Percentiles rank a stretch among this genome's conserved stretches.
Conservation (phyloP, 1,140 invertebrate species). For the Marisa cornuarietis region DNA sequence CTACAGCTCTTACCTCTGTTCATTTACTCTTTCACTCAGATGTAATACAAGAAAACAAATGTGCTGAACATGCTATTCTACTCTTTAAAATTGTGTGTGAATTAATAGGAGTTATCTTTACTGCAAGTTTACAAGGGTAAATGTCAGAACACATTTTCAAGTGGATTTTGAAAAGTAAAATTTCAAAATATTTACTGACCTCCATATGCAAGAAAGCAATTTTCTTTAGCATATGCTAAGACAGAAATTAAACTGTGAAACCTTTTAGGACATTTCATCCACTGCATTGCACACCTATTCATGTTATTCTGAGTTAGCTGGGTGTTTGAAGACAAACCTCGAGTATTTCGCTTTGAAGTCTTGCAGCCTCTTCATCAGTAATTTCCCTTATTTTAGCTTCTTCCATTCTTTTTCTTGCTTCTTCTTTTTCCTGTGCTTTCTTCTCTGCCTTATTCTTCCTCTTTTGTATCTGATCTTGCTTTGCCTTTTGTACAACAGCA, state of each 20-base stretch:
- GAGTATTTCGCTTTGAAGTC: constrained; percentile 84
- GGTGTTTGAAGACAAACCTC: constrained; percentile 31
- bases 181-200: background rate
- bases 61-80: too few species aligned
- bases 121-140: too few species aligned
- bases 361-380: constrained; percentile 90
- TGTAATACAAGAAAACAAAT: too few species aligned
- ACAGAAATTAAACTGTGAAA: background rate
- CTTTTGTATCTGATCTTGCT: constrained; percentile 65
- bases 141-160: too few species aligned
- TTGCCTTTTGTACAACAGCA: constrained; percentile 53
- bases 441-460: constrained; percentile 68
- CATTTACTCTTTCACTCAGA: too few species aligned
- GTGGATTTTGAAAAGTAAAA: background rate
- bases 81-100: too few species aligned
- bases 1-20: too few species aligned
- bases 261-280: background rate
- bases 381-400: constrained; percentile 81
- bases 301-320: background rate
- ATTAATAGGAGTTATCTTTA: too few species aligned
- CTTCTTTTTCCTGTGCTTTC: constrained; percentile 62
- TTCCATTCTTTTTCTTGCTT: constrained; percentile 69
- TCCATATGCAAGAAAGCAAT: background rate
- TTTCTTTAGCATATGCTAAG: background rate
- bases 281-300: background rate